Base-by-base conservation (phyloP, 2,113 vertebrate species). In the Cavia aperea region DNA sequence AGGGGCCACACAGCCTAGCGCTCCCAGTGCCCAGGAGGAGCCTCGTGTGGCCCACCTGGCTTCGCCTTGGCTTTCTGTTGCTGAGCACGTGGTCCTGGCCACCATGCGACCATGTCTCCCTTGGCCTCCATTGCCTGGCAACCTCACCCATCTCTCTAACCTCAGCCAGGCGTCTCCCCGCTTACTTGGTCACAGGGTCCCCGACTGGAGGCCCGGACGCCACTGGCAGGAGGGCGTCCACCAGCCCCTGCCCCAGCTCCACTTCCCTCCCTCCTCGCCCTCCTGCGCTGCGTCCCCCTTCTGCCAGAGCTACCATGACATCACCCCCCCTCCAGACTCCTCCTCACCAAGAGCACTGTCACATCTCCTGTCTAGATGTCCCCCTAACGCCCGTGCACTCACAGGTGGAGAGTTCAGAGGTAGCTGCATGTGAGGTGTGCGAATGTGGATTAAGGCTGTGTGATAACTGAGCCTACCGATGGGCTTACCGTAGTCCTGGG, bases 211-310 rank as follows among this genome's bases (percentile, higher is more conserved):
- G 56, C 51, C 4, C 4, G 5, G 60, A 54, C 0, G 7, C 73
- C 14, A 7, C 75, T 78, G 33, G 8, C 0, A 2, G 39, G 39
- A 73, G 2, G 11, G 11, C 31, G 21, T 36, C 19, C 8, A 0
- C 62, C 75, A 39, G 85, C 85, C 75, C 33, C 29, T 5, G 33
- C 31, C 24, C 16, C 49, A 31, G 4, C 62, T 88, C 26, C 1
- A 12, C 31, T 2, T 23, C 21, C 12, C 39, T 43, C 63, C 31
- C 21, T 6, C 7, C 5, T 16, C 23, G 33, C 56, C 29, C 68
- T 2, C 16, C 39, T 4, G 1, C 6, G 4, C 66, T 24, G 26
- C 24, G n/a, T 26, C 39, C 88, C 56, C 31, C 58, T 36, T 10
- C 26, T 70, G 63, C 73, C 9, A 8, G 26, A 19, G 33, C 7